phyloP scores from a whole-genome alignment of 2,797 vertebrate genomes.

The Simalia tracyae region DNA sequence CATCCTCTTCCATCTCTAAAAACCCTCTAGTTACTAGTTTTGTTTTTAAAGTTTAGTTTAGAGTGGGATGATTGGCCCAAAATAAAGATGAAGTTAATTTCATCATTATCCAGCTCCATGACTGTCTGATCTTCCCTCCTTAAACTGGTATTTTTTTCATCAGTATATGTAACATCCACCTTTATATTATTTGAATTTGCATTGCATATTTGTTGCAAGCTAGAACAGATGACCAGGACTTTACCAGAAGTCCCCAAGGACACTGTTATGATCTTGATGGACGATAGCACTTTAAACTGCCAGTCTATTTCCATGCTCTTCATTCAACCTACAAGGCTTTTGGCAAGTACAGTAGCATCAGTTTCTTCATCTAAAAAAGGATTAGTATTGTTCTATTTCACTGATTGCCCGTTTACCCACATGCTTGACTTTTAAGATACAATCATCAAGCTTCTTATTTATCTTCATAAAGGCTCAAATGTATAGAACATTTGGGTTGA shows the following conservation, averaged over 20 bases:
- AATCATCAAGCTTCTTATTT: not conserved
- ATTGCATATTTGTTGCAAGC: not conserved
- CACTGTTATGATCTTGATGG: not conserved
- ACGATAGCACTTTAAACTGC: not conserved
- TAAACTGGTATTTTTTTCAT: not conserved
- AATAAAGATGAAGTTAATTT: not conserved
- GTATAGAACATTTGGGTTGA: not conserved
- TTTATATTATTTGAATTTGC: not conserved
- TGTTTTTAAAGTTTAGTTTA: not conserved
- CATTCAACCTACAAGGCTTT: constrained; percentile 32
- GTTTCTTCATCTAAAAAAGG: constrained; percentile 30
- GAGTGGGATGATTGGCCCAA: not conserved
- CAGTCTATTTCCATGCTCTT: not conserved
- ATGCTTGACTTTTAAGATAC: constrained; percentile 40
- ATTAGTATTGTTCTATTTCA: not conserved
- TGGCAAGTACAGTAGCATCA: constrained; percentile 60
- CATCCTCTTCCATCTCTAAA: not conserved
- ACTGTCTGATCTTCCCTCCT: not conserved
- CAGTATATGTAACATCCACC: not conserved
- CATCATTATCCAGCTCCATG: not conserved
- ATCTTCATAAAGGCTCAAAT: not conserved
- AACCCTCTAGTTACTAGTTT: not conserved
- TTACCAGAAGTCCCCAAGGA: not conserved
- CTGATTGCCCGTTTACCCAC: constrained; percentile 42
- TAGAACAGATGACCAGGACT: not conserved